These are phyloP conservation scores for Steinernema hermaphroditum DNA, from an alignment of 2,888 invertebrate species.

Conservation along the genomic window DNA sequence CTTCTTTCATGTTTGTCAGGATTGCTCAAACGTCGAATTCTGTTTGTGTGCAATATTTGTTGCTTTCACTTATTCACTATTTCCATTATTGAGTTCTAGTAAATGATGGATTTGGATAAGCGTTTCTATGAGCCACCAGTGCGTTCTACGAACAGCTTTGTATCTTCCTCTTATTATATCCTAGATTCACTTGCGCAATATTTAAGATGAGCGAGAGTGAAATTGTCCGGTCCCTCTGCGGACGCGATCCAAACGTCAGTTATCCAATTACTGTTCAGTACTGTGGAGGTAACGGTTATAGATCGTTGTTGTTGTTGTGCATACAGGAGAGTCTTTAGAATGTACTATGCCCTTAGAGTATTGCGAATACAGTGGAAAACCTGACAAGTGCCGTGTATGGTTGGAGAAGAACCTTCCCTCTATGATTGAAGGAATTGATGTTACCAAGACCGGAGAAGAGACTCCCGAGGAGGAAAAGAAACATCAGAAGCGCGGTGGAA, in stretches of 20 bases:
- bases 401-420: conserved; percentile 88
- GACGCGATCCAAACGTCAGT: conserved; percentile 46
- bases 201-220: neutral
- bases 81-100: too few relatives aligned
- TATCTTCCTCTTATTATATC: too few relatives aligned
- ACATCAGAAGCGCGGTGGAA: conserved; percentile 54
- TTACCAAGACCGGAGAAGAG: conserved; percentile 25
- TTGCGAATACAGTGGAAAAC: conserved; percentile 96
- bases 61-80: too few relatives aligned
- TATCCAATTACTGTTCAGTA: conserved; percentile 58
- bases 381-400: conserved; percentile 90
- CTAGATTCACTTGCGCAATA: too few relatives aligned
- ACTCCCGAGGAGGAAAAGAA: conserved; percentile 44
- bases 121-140: too few relatives aligned
- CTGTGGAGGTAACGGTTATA: conserved; percentile 52
- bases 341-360: conserved; percentile 74
- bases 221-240: neutral
- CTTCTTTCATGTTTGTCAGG: too few relatives aligned
- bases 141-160: too few relatives aligned
- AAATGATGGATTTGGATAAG: too few relatives aligned
- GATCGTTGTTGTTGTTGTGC: neutral
- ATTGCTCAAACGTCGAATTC: too few relatives aligned
- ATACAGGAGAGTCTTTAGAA: conserved; percentile 47
- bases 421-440: conserved; percentile 77
- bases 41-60: too few relatives aligned